Conservation (phyloP, 1,140 invertebrate genomes). For the Trichoplusia ni region DNA sequence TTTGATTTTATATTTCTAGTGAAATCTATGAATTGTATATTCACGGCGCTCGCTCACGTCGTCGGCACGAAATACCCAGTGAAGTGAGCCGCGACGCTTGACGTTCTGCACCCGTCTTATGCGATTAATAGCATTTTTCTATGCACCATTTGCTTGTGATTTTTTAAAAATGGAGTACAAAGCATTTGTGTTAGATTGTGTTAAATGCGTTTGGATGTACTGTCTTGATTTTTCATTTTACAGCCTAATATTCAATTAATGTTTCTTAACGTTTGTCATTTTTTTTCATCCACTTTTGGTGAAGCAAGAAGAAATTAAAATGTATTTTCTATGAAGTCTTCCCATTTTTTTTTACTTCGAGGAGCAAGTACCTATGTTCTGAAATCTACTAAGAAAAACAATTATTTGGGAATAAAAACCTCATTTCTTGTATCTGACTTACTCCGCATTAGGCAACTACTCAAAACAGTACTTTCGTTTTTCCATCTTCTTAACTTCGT, state of each 20-base stretch:
- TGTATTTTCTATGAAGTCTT: too few species aligned
- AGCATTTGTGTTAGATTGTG: too few species aligned
- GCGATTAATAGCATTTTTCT: conserved; percentile 17
- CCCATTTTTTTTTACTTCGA: not conserved
- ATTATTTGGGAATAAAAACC: too few species aligned
- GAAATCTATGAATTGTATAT: not conserved
- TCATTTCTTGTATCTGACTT: conserved; percentile 3
- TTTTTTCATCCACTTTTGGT: too few species aligned
- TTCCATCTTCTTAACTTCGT: not conserved
- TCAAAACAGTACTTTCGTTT: not conserved
- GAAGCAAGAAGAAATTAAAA: too few species aligned
- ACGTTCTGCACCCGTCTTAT: not conserved
- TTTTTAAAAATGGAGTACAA: not conserved
- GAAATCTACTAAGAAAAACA: too few species aligned
- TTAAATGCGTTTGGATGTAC: too few species aligned
- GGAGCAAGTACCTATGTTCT: too few species aligned
- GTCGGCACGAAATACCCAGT: not conserved
- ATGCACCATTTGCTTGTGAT: not conserved
- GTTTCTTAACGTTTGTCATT: too few species aligned
- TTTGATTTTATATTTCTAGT: not conserved
- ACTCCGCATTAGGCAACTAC: not conserved
- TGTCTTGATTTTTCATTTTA: too few species aligned
- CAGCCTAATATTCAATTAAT: too few species aligned
- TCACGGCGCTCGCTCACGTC: not conserved
- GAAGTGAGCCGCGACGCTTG: not conserved